These are phyloP conservation scores for Lottia gigantea DNA, from an alignment of 2,888 invertebrate species.

Conservation along the genomic window DNA sequence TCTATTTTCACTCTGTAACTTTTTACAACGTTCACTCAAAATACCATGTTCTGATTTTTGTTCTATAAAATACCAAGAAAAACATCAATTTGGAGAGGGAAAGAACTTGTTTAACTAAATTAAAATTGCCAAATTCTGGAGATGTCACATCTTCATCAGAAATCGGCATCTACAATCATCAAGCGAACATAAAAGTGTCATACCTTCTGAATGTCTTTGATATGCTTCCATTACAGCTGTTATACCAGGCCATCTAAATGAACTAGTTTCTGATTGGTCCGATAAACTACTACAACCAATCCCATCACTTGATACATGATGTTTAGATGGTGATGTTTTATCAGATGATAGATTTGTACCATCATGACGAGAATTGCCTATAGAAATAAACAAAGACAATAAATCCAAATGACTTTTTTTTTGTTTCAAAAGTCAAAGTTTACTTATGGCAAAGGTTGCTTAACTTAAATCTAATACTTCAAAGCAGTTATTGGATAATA, in stretches of 20 bases:
- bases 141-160: too few species aligned
- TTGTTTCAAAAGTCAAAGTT: too few species aligned
- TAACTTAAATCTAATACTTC: too few species aligned
- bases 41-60: slow-evolving; percentile 55
- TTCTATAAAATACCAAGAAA: slow-evolving; percentile 43
- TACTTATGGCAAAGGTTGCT: too few species aligned
- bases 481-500: too few species aligned
- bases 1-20: slow-evolving; percentile 48
- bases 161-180: too few species aligned
- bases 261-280: slow-evolving; percentile 13
- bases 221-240: slow-evolving; percentile 66
- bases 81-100: too few species aligned
- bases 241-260: slow-evolving; percentile 65
- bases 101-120: too few species aligned
- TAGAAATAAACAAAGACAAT: neutral
- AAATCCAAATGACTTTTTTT: too few species aligned
- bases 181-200: neutral
- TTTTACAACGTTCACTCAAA: slow-evolving; percentile 51
- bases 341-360: neutral
- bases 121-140: too few species aligned
- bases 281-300: slow-evolving; percentile 13
- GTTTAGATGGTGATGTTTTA: neutral
- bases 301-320: slow-evolving; percentile 13
- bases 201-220: slow-evolving; percentile 59
- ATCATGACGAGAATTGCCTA: slow-evolving; percentile 2